Evolutionary conservation across 2,113 vertebrate genomes (phyloP), one percentile per base, ranked within the genome.

Genomic region (Stercorarius parasiticus): DNA sequence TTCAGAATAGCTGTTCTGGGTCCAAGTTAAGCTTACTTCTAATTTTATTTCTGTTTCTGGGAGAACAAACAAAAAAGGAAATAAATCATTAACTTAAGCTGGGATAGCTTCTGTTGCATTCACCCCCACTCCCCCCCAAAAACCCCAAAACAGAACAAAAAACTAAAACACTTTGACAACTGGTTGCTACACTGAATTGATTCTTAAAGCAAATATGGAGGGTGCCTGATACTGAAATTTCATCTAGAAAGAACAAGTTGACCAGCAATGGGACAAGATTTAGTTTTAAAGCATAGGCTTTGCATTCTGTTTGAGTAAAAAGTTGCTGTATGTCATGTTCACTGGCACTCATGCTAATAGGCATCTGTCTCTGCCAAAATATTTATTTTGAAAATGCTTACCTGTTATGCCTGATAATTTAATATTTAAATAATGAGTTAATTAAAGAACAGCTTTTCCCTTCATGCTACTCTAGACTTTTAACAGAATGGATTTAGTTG

Each of bases 261-360:
- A 32, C 15, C 26, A 84, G 6, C 21, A 49, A 1, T 38, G 34
- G 34, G n/a, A 20, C 16, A 73, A 64, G 16, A 40, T 42, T 27
- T 65, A 38, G 4, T 43, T 76, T 55, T 80, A 17, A 61, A 32
- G 25, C 23, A 4, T 74, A 61, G 13, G 10, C 23, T 17, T 77
- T 65, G 45, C 3, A 13, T 81, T 40, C 32, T 84, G 4, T 50
- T 79, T 64, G 26, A 45, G 3, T 59, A 56, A 74, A 70, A 80
- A 30, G 13, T 22, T 64, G 10, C 47, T 1, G 0, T 19, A 40
- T 42, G 15, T 76, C 4, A 38, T 0, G 0, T 53, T 87, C 25
- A 20, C 8, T 50, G 32, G 17, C 14, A 15, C 15, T 52, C 4
- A 4, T 38, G 53, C 38, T 86, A 70, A 45, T 40, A 50, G 45